Conservation (phyloP, 2,113 vertebrate genomes). For the Numida meleagris region DNA sequence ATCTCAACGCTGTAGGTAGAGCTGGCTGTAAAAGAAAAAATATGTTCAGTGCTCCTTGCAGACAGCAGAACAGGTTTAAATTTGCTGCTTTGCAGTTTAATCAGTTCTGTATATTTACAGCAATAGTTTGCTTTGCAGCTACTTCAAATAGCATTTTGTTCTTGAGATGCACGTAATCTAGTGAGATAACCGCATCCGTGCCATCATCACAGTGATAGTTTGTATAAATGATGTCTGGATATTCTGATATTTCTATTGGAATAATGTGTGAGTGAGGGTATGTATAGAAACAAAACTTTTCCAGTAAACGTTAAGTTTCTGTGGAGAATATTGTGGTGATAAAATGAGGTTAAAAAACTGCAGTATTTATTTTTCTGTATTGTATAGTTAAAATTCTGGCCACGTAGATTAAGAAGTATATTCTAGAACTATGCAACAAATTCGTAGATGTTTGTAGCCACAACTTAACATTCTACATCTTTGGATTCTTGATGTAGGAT, state of each 20-base stretch:
- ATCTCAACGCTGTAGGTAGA: not conserved
- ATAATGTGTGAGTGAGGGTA: not conserved
- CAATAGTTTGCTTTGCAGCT: not conserved
- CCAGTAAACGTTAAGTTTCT: not conserved
- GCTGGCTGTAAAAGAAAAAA: not conserved
- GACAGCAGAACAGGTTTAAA: not conserved
- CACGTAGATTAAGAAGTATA: not conserved
- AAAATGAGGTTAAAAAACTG: not conserved
- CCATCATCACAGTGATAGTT: not conserved
- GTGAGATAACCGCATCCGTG: not conserved
- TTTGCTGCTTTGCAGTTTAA: not conserved
- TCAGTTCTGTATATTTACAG: not conserved
- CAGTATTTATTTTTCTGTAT: not conserved
- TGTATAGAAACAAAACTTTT: not conserved
- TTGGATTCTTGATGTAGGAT: not conserved
- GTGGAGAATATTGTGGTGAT: accelerated
- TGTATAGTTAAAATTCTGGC: not conserved
- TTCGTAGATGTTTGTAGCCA: not conserved
- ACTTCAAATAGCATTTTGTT: not conserved
- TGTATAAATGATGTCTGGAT: not conserved
- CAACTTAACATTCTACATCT: not conserved
- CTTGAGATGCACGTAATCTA: not conserved
- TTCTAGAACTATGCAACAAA: not conserved
- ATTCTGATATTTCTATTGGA: not conserved
- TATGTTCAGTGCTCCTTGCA: not conserved